phyloP scores from a whole-genome alignment of 2,888 invertebrate species.

The Amblyjoppa fuscipennis region DNA sequence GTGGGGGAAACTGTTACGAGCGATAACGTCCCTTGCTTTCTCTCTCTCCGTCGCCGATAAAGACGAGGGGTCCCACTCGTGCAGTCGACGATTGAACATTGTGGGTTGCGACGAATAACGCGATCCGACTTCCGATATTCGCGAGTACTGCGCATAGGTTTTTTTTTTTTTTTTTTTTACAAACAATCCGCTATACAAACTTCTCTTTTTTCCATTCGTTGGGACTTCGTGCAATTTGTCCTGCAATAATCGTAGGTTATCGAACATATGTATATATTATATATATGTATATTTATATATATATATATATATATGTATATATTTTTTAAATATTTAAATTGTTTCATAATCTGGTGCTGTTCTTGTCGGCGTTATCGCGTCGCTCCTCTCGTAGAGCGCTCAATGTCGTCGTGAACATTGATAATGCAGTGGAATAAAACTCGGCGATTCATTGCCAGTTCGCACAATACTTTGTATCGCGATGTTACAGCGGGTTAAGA shows the following conservation, averaged over 20 bases:
- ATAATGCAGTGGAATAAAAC: slow-evolving; percentile 34
- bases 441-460: background rate
- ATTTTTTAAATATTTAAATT: no score
- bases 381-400: background rate
- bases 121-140: background rate
- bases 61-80: background rate
- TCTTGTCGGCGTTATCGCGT: background rate
- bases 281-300: background rate
- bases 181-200: no score
- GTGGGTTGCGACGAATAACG: slow-evolving; percentile 3
- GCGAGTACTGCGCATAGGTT: background rate
- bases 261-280: no score
- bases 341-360: no score
- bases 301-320: no score
- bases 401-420: background rate
- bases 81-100: slow-evolving; percentile 12
- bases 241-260: background rate
- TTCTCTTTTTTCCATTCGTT: background rate
- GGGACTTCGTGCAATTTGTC: background rate
- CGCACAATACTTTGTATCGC: background rate
- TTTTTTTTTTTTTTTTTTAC: background rate
- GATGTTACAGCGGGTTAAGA: background rate
- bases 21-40: background rate
- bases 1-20: slow-evolving; percentile 4
- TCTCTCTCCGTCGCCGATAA: slow-evolving; percentile 10